phyloP scores from a whole-genome alignment of 2,888 invertebrate genomes.

The Andrena camellia region DNA sequence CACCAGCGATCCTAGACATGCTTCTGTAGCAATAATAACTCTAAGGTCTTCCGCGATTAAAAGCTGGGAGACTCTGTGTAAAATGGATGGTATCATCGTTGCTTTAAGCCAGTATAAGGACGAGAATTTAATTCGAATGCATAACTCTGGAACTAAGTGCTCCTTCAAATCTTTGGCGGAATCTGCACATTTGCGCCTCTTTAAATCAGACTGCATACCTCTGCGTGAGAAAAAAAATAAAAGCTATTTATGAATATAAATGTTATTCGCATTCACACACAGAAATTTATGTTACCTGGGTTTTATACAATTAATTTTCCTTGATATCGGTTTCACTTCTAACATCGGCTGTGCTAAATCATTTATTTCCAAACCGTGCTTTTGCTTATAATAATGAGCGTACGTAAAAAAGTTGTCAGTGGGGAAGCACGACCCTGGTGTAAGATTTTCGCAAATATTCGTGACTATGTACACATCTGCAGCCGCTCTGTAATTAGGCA shows the following conservation, averaged over 20 bases:
- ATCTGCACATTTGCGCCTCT: constrained; percentile 84
- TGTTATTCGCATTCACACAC: neutral
- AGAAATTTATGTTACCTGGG: constrained; percentile 82
- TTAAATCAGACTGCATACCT: constrained; percentile 76
- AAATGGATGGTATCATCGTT: constrained; percentile 92
- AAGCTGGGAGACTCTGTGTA: constrained; percentile 91
- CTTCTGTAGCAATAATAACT: constrained; percentile 85
- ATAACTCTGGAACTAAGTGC: constrained; percentile 95
- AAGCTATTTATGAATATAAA: neutral
- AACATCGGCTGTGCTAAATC: constrained; percentile 91
- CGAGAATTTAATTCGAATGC: constrained; percentile 90
- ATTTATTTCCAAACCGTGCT: constrained; percentile 89
- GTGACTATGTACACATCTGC: constrained; percentile 88
- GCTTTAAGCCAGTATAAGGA: constrained; percentile 94
- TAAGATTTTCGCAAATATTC: constrained; percentile 89
- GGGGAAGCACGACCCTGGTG: constrained; percentile 89
- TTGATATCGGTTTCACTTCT: constrained; percentile 91
- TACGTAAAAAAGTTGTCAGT: constrained; percentile 88
- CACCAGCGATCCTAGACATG: constrained; percentile 83
- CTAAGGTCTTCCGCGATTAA: constrained; percentile 91
- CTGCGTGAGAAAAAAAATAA: constrained; percentile 75
- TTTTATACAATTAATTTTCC: constrained; percentile 87
- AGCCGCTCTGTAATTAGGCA: constrained; percentile 92
- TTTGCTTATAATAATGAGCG: constrained; percentile 90
- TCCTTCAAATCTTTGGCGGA: constrained; percentile 87